These are phyloP conservation scores for Apocheima hispidaria DNA, from an alignment of 2,888 invertebrate genomes.

Conservation along the genomic window DNA sequence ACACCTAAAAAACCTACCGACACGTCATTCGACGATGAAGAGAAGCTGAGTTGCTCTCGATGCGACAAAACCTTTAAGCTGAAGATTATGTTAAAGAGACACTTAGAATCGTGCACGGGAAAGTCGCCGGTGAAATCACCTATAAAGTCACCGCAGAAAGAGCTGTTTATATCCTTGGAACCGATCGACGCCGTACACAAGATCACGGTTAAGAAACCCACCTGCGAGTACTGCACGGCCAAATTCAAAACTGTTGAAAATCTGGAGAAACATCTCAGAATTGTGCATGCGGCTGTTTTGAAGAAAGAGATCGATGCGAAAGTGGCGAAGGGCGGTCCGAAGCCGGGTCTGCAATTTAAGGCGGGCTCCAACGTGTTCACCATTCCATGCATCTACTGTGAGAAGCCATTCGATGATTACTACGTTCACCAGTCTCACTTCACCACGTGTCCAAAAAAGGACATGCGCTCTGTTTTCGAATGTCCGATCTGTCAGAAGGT, in stretches of 20 bases:
- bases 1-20: constrained; percentile 52
- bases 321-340: constrained; percentile 42
- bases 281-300: constrained; percentile 72
- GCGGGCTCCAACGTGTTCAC: constrained; percentile 6
- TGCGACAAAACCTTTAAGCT: constrained; percentile 78
- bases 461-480: constrained; percentile 52
- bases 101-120: constrained; percentile 63
- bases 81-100: constrained; percentile 81
- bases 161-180: constrained; percentile 69
- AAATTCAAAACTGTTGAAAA: constrained; percentile 73
- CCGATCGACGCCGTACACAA: constrained; percentile 63
- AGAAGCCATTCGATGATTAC: constrained; percentile 65
- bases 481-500: constrained; percentile 71
- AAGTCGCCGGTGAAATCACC: constrained; percentile 49
- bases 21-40: constrained; percentile 63
- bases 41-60: constrained; percentile 69
- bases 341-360: constrained; percentile 7
- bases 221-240: constrained; percentile 70
- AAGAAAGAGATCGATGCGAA: constrained; percentile 50
- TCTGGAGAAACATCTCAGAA: constrained; percentile 73
- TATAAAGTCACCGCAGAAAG: constrained; percentile 61
- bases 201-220: constrained; percentile 43
- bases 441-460: constrained; percentile 60
- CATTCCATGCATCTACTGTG: constrained; percentile 73
- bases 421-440: constrained; percentile 68